Evolutionary conservation across 2,113 vertebrate species (phyloP), one percentile per base, ranked within the genome.

Genomic region (Caretta caretta): DNA sequence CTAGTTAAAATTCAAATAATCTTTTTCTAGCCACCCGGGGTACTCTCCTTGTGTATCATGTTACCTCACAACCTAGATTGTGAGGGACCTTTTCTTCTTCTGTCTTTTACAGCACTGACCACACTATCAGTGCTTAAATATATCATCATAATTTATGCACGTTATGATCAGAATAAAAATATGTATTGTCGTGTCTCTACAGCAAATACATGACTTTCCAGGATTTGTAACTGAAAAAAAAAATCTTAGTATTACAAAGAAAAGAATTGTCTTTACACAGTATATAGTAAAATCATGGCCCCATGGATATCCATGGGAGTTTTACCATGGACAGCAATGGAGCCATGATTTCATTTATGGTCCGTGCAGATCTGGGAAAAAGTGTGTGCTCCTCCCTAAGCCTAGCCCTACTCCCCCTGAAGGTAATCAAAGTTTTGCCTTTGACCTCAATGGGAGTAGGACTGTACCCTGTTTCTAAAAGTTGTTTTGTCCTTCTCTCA

Each of bases 111-210:
- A 0, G 17, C 46, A 42, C 17, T 42, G 65, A 89, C 46, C 48
- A 51, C 0, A 1, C 49, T 8, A 14, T 27, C 1, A 3, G 0
- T n/a, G 6, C 2, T 46, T 49, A 29, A 56, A 27, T 14, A 16
- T 4, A 24, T 24, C 25, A 25, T 57, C 56, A 57, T 57, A 57
- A 57, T 57, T 25, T 57, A 57, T 24, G 24, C 56, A 57, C 25
- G 56, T 57, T 57, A 24, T 57, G 56, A 57, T 57, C 56, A 57
- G 24, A 57, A 57, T 57, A 24, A 57, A 57, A 57, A 25, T 57
- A 57, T 57, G 56, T 85, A 31, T 22, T 85, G 9, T 25, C 2
- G 48, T 38, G 80, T 8, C 76, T 69, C 10, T 8, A 29, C 3
- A 49, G 78, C 42, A 50, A 6, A 25, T 0, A 48, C 56, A 57